Evolutionary conservation across 2,888 invertebrate genomes (phyloP).

Genomic region (Trichogramma evanescens): DNA sequence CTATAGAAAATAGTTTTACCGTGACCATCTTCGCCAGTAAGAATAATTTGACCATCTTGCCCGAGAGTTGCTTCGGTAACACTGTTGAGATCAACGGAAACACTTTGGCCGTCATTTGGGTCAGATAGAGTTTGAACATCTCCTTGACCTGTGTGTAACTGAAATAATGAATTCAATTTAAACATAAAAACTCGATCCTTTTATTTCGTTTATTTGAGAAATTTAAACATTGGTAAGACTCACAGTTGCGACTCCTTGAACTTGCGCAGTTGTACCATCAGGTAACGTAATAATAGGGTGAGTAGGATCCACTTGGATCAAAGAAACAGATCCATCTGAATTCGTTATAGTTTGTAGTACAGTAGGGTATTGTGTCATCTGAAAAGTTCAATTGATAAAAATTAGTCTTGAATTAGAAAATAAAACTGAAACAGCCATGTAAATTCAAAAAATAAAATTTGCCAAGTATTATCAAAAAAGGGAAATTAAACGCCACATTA

Average conservation of each 20-base stretch:
- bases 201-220: background rate
- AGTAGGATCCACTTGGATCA: conserved; percentile 90
- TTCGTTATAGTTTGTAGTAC: conserved; percentile 93
- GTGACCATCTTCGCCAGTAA: conserved; percentile 91
- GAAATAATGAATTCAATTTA: conserved; percentile 5
- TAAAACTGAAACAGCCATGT: background rate
- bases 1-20: conserved; percentile 57
- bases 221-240: conserved; percentile 26
- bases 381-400: conserved; percentile 19
- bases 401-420: background rate
- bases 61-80: conserved; percentile 86
- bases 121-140: conserved; percentile 69
- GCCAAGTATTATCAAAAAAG: too few relatives aligned
- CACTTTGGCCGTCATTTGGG: conserved; percentile 59
- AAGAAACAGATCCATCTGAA: conserved; percentile 91
- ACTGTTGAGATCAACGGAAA: conserved; percentile 80
- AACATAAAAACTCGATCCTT: background rate
- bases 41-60: conserved; percentile 89
- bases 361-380: conserved; percentile 72
- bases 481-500: too few relatives aligned
- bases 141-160: conserved; percentile 50
- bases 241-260: conserved; percentile 69
- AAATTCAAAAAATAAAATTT: too few relatives aligned
- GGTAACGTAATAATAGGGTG: conserved; percentile 91
- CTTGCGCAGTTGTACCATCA: conserved; percentile 92